Evolutionary conservation across 2,888 invertebrate genomes (phyloP).

Genomic region (Morinoia aosen): DNA sequence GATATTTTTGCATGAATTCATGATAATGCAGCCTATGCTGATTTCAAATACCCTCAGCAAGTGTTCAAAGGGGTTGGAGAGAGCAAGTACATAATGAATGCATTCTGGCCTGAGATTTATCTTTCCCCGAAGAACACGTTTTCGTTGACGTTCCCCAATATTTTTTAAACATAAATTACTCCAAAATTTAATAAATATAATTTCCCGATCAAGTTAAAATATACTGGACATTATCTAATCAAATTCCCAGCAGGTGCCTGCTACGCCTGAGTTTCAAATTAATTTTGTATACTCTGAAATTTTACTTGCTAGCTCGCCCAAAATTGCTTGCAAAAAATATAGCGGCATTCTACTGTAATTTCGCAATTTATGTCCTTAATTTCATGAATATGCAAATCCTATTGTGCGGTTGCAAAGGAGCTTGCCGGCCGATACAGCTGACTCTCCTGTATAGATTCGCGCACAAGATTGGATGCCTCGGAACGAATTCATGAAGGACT

Average conservation of each 20-base stretch:
- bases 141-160: neutral
- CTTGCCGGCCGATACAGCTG: constrained; percentile 1
- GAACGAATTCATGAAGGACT: constrained; percentile 14
- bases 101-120: neutral
- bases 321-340: constrained; percentile 49
- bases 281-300: constrained; percentile 48
- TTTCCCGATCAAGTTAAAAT: neutral
- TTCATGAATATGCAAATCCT: constrained; percentile 52
- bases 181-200: neutral
- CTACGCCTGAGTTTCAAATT: constrained; percentile 8
- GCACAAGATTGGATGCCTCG: constrained; percentile 25
- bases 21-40: neutral
- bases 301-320: constrained; percentile 48
- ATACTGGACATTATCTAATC: neutral
- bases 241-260: constrained; percentile 32
- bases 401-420: constrained; percentile 51
- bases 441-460: constrained; percentile 41
- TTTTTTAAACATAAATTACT: neutral
- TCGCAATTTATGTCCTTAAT: constrained; percentile 51
- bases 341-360: constrained; percentile 50
- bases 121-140: neutral
- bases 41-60: neutral
- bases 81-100: neutral
- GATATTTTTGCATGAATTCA: neutral
- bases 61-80: neutral